phyloP scores from a whole-genome alignment of 2,888 invertebrate species.

The Cacoxenus indagator region DNA sequence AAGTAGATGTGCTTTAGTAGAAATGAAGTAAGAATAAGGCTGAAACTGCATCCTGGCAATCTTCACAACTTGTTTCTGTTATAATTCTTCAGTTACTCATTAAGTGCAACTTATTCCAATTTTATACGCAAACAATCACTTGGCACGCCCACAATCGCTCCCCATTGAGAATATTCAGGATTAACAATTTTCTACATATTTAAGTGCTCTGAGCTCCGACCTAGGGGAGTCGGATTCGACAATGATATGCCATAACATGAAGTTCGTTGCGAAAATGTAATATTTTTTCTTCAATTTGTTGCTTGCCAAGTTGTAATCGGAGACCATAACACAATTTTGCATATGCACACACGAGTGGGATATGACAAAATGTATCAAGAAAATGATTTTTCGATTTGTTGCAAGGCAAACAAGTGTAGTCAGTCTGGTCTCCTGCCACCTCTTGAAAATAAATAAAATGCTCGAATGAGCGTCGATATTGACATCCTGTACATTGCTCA shows the following conservation, averaged over 20 bases:
- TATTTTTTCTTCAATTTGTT: slow-evolving; percentile 4
- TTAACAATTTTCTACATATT: slow-evolving; percentile 3
- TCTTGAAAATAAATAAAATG: no score
- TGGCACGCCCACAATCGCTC: neutral
- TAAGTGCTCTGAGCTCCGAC: neutral
- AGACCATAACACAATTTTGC: neutral
- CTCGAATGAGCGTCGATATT: no score
- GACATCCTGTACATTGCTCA: no score
- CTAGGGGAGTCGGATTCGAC: neutral
- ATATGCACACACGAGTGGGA: neutral
- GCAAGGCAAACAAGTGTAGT: no score
- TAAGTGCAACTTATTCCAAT: no score
- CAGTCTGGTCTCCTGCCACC: no score
- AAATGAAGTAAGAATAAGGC: no score
- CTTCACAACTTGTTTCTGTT: no score
- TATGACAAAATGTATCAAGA: neutral
- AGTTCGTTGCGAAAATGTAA: neutral
- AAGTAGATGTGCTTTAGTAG: no score
- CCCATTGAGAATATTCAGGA: neutral
- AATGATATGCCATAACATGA: neutral
- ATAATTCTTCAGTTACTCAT: no score
- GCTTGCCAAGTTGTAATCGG: slow-evolving; percentile 12
- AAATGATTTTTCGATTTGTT: neutral
- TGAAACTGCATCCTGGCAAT: no score
- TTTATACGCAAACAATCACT: neutral